These are phyloP conservation scores for Mycteria americana DNA, from an alignment of 2,797 vertebrate species.

Conservation along the genomic window DNA sequence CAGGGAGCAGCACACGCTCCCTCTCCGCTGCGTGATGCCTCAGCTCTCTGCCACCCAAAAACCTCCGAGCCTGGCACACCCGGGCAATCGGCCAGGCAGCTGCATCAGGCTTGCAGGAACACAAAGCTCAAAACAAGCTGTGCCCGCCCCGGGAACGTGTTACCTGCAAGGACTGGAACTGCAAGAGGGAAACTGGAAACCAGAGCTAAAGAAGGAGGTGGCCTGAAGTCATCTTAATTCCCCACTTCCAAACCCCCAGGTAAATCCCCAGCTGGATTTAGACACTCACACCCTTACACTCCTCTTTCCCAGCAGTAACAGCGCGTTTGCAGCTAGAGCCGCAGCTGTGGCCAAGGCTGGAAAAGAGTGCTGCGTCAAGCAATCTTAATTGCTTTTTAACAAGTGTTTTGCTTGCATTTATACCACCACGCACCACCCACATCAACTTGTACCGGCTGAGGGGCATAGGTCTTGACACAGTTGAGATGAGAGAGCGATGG, in stretches of 20 bases:
- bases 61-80: background rate
- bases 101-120: background rate
- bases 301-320: background rate
- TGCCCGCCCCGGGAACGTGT: fast-evolving
- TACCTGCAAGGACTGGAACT: background rate
- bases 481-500: background rate
- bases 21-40: background rate
- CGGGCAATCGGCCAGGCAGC: background rate
- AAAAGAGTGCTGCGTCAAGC: background rate
- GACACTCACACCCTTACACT: background rate
- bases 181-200: background rate
- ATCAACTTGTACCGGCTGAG: background rate
- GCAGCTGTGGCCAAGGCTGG: background rate
- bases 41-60: background rate
- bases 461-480: background rate
- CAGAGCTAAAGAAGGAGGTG: background rate
- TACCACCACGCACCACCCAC: background rate
- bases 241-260: background rate
- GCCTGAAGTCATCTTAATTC: background rate
- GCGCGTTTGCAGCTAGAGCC: fast-evolving
- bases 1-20: background rate
- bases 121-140: background rate
- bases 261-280: background rate
- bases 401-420: background rate
- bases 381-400: background rate